Evolutionary conservation across 2,113 vertebrate genomes (phyloP).

Genomic region (Malurus melanocephalus): DNA sequence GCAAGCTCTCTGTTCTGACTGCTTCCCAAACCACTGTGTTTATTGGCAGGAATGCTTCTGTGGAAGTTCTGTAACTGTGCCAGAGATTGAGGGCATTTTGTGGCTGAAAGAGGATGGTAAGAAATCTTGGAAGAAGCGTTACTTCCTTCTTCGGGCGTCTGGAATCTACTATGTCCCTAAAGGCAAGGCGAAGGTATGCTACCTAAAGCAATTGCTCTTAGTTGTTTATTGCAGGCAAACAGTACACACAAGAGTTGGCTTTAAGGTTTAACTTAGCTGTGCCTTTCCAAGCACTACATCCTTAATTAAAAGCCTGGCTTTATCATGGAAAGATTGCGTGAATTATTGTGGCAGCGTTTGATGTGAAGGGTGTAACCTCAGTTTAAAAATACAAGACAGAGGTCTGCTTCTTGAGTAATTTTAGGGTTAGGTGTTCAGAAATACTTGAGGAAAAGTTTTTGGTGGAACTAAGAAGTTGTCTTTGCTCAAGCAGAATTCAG

Average conservation of each 20-base stretch:
- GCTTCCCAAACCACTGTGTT: background rate
- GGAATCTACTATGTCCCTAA: constrained; percentile 98
- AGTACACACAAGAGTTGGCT: background rate
- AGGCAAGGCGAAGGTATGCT: constrained; percentile 92
- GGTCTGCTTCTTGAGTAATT: background rate
- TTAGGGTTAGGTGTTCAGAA: background rate
- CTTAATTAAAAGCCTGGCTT: background rate
- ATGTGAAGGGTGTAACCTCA: background rate
- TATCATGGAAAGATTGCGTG: background rate
- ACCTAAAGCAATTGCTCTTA: background rate
- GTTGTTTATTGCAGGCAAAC: background rate
- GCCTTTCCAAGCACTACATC: background rate
- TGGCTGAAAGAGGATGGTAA: constrained; percentile 98
- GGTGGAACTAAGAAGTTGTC: background rate
- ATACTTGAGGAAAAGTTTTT: background rate
- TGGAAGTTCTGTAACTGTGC: constrained; percentile 92
- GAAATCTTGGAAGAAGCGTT: constrained; percentile 98
- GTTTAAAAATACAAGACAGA: background rate
- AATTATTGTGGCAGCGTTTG: background rate
- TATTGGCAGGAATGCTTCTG: constrained; percentile 91
- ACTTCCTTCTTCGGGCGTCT: constrained; percentile 94
- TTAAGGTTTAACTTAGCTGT: background rate
- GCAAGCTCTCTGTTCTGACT: background rate
- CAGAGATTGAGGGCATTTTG: constrained; percentile 95
- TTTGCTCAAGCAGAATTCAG: background rate